Conservation (phyloP, 2,797 vertebrate genomes). For the Sebastes melanostomus region DNA sequence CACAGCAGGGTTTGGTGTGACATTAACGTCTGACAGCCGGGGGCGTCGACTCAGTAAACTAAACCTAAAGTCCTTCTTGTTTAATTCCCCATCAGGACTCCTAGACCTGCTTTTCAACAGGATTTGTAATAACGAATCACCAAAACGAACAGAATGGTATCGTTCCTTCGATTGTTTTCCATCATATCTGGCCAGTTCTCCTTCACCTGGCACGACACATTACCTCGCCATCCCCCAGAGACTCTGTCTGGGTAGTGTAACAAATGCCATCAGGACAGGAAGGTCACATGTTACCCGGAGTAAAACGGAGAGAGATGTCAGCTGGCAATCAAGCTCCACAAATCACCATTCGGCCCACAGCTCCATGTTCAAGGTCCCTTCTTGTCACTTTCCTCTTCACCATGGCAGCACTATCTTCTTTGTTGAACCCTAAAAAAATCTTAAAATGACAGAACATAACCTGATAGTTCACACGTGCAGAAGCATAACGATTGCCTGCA, state of each 20-base stretch:
- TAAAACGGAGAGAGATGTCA: conserved; percentile 27
- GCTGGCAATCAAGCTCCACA: conserved; percentile 9
- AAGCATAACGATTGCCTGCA: background rate
- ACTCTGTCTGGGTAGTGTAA: conserved; percentile 11
- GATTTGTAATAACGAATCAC: background rate
- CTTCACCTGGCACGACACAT: background rate
- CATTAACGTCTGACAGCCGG: conserved; percentile 9
- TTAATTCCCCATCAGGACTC: background rate
- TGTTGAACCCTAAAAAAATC: background rate
- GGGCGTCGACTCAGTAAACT: conserved; percentile 1
- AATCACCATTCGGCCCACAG: conserved; percentile 36
- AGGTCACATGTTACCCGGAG: conserved; percentile 56
- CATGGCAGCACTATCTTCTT: background rate
- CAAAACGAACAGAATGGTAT: background rate
- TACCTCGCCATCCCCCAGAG: conserved; percentile 21
- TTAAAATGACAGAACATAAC: background rate
- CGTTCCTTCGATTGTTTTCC: background rate
- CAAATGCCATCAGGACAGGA: conserved; percentile 22
- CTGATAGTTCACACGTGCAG: background rate
- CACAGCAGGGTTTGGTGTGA: background rate
- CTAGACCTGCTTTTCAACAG: background rate
- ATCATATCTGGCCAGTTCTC: background rate
- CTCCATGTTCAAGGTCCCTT: conserved; percentile 23
- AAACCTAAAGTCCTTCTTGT: background rate
- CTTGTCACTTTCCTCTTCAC: conserved; percentile 15